Evolutionary conservation across 2,888 invertebrate genomes (phyloP).

Genomic region (Trichopoda pennipes): DNA sequence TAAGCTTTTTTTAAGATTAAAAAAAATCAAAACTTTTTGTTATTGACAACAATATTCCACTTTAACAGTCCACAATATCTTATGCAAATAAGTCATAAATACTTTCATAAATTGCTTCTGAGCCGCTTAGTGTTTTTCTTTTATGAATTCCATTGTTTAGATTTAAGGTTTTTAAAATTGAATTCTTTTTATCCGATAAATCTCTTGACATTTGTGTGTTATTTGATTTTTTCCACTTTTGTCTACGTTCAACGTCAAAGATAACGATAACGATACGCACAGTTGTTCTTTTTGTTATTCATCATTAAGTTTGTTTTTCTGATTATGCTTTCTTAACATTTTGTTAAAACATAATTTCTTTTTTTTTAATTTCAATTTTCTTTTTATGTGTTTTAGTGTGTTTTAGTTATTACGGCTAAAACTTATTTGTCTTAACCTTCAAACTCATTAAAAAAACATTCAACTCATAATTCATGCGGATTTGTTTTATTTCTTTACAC

Average conservation of each 20-base stretch:
- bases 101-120: no score
- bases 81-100: no score
- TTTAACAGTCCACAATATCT: no score
- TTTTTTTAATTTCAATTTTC: constrained; percentile 4
- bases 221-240: constrained; percentile 48
- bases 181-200: constrained; percentile 56
- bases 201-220: constrained; percentile 26
- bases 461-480: constrained; percentile 40
- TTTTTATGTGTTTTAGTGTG: constrained; percentile 34
- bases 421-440: constrained; percentile 66
- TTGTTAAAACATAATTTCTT: constrained; percentile 26
- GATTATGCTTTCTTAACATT: constrained; percentile 36
- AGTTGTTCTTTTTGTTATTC: constrained; percentile 15
- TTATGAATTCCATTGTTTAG: neutral
- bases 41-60: no score
- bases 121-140: neutral
- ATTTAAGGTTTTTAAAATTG: constrained; percentile 30
- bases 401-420: constrained; percentile 47
- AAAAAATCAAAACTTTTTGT: no score
- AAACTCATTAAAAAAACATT: constrained; percentile 48
- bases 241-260: constrained; percentile 1
- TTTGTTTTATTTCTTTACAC: neutral
- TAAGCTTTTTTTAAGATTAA: no score
- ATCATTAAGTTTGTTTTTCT: constrained; percentile 18
- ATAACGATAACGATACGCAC: neutral